Base-by-base conservation (phyloP, 2,797 vertebrate genomes). In the Huso huso region DNA sequence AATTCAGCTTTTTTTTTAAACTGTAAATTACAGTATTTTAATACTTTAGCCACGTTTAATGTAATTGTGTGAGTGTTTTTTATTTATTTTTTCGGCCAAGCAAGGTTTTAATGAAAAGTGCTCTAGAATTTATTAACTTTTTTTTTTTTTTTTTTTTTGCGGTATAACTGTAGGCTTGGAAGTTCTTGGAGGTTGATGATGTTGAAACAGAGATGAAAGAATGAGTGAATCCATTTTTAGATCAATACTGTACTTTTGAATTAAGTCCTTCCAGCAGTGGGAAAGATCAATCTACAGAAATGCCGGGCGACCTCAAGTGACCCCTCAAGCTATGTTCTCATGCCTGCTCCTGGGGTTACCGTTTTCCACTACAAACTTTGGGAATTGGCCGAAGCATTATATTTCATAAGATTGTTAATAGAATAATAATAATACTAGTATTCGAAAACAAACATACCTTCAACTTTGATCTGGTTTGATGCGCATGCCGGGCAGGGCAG, bases 391-490 rank as follows among this genome's bases (percentile, higher is more conserved):
- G 8, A 58, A 7, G 3, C 55, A 10, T 6, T 10, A 13, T 18
- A 18, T 18, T 18, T 18, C 18, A 18, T 18, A 18, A 18, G 10
- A 58, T 7, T 58, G 55, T 11, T 58, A 58, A 37, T 37, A 37
- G 37, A 37, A 37, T 37, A 37, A 37, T 5, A 37, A 37, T 37
- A 37, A 37, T 5, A 37, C 37, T 37, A 10, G 49, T 9, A 6
- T 37, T 37, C 5, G 37, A 37, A 37, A 37, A 49, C 23, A 7
- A 37, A 60, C 87, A 83, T 83, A 95, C 94, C 93, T 83, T 91
- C 85, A 23, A 92, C 91, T 78, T 88, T 91, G 73, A 95, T 82
- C 80, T 95, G 91, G 72, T 88, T 86, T 63, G 68, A 51, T 61
- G 77, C 61, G 61, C 93, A 95, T 67, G 85, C 74, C 55, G 76